Conservation (phyloP, 2,797 vertebrate genomes). For the Neosalanx taihuensis region DNA sequence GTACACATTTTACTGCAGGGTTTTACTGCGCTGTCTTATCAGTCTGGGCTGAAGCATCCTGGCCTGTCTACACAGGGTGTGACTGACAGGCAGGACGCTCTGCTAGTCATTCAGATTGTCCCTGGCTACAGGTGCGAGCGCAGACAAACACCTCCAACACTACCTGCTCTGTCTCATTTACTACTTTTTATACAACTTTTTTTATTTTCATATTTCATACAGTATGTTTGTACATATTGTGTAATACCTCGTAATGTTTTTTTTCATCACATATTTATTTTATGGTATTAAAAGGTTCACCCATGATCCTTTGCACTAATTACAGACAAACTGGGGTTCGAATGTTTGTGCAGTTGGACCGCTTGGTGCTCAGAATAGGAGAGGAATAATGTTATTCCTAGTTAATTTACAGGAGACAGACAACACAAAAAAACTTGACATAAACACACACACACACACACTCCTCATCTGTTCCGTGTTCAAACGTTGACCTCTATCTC, state of each 20-base stretch:
- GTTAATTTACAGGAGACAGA: slow-evolving; percentile 4
- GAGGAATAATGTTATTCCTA: not conserved
- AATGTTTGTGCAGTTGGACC: not conserved
- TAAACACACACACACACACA: not conserved
- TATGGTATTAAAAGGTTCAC: not conserved
- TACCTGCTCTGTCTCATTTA: too few relatives aligned
- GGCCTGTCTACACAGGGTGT: too few relatives aligned
- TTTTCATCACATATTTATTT: not conserved
- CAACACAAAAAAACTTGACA: not conserved
- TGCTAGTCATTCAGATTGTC: not conserved
- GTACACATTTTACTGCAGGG: not conserved
- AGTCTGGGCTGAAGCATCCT: not conserved
- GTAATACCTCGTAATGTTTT: not conserved
- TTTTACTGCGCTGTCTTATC: not conserved
- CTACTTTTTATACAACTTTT: too few relatives aligned
- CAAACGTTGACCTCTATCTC: slow-evolving; percentile 59
- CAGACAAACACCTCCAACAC: too few relatives aligned
- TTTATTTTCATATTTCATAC: too few relatives aligned
- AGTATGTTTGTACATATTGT: too few relatives aligned
- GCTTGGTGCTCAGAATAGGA: not conserved
- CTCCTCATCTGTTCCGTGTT: slow-evolving; percentile 41
- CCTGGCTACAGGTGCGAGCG: too few relatives aligned
- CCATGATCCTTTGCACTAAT: too few relatives aligned
- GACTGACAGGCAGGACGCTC: too few relatives aligned
- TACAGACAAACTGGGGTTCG: not conserved